Percentiles rank a stretch among this genome's conserved stretches.
These are phyloP conservation scores for Mesembrinibis cayennensis DNA, from an alignment of 2,113 vertebrate genomes.

Conservation along the genomic window DNA sequence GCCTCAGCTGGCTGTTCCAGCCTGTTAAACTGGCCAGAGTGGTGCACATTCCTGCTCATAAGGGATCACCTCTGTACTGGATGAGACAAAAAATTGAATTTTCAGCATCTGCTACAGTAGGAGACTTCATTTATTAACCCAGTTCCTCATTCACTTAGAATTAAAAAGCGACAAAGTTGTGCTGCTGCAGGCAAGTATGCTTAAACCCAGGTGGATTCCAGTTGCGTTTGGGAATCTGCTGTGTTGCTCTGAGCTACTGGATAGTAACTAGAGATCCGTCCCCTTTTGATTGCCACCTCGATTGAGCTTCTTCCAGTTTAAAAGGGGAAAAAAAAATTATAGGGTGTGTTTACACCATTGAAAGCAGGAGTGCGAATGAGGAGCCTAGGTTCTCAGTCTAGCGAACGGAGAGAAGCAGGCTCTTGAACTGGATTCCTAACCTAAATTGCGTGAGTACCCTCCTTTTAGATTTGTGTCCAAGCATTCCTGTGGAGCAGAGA, in stretches of 20 bases:
- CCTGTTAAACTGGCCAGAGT: neutral
- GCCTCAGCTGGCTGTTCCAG: neutral
- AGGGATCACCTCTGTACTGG: neutral
- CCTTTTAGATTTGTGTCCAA: neutral
- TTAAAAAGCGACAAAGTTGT: neutral
- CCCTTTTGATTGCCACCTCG: neutral
- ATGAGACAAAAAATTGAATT: neutral
- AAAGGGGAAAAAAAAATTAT: accelerated
- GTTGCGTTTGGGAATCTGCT: neutral
- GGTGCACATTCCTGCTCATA: neutral
- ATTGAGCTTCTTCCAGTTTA: neutral
- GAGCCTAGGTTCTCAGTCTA: neutral
- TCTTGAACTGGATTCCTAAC: neutral
- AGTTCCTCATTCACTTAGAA: accelerated
- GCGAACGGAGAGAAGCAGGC: neutral
- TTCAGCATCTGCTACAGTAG: neutral
- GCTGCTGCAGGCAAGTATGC: neutral
- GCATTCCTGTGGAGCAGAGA: neutral
- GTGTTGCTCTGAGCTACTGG: neutral
- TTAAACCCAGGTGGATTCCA: neutral
- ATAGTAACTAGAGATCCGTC: neutral
- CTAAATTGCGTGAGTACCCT: neutral
- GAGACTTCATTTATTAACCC: neutral
- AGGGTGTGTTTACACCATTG: neutral
- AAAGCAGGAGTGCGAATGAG: neutral